Evolutionary conservation across 2,888 invertebrate species (phyloP), one percentile per base, ranked within the genome.

Genomic region (Apantesis nais): DNA sequence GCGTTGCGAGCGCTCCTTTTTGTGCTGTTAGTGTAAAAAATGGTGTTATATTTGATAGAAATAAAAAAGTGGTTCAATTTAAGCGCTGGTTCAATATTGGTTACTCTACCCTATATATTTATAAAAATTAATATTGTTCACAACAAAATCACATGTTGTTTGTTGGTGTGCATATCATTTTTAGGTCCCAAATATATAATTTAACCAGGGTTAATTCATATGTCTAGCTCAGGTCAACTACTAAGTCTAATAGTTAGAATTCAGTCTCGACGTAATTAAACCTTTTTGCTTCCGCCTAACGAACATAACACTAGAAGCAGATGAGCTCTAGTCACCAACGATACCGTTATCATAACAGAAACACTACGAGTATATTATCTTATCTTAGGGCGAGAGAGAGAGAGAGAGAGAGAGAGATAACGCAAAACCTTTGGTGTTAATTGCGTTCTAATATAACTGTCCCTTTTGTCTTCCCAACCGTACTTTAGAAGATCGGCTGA

Each of bases 301-400:
- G 68, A 74, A 75, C 72, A 70, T 74, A 72, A 76, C 93, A 93
- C 91, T 92, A 93, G 93, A 90, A 84, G 86, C 80, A n/a, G 2
- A 48, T 48, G 48, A 48, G 48, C 22, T 8, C 7, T 9, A 48
- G 48, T 79, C 83, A 84, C 74, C 75, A 75, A 86, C 85, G 88
- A 90, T 90, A 70, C 70, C 81, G 80, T 88, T 90, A 91, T 90
- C 89, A 75, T 65, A 82, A 85, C 87, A 83, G 85, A 83, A 88
- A 86, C 83, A 85, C 82, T 89, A 89, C 90, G 5, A 89, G 89
- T 89, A 88, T 83, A 87, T n/a, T 52, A 52, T 84, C 84, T 91
- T 92, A 92, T 92, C 91, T 85, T 73, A 71, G 69, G 65, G 31
- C 25, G n/a, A 52, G n/a, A 25, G 55, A 48, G 31, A 34, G 41